Base-by-base conservation (phyloP, 2,888 invertebrate genomes). In the Drosophila anomelani region DNA sequence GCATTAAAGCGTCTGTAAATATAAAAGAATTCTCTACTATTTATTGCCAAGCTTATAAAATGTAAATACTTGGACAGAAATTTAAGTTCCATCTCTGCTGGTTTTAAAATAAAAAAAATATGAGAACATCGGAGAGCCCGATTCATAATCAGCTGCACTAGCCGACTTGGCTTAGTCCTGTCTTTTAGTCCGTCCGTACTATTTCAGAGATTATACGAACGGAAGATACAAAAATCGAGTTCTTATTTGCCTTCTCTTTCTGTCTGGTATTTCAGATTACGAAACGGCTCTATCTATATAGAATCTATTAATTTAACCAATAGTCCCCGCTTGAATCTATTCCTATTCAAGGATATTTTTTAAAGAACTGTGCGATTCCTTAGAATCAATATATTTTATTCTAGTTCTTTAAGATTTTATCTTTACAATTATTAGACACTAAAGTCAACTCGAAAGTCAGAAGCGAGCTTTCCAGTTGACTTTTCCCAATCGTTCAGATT, bases 401-500 rank as follows among this genome's bases (percentile, higher is more conserved):
- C 0, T 20, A 32, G 2, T 17, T 23, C 8, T 17, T 49, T 5
- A 34, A 32, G 32, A 8, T 13, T 13, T 20, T 7, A 8, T 9
- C n/a, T 4, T 10, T 26, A n/a, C 0, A 1, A 5, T n/a, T 15
- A n/a, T n/a, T n/a, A n/a, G n/a, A n/a, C n/a, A n/a, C n/a, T n/a
- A n/a, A n/a, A n/a, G n/a, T n/a, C n/a, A n/a, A n/a, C n/a, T 5
- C 4, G 26, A 6, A 26, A 6, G 4, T 26, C 7, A 26, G 0
- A 26, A 8, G 3, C 15, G 20, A 4, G 0, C 9, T 13, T 32
- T 15, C 3, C 23, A 61, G 66, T 64, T 51, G 20, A 36, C 64
- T 34, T 64, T 36, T 49, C 20, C 12, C 26, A 36, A 63, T n/a
- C 43, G 4, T 12, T 63, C 64, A 49, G 7, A 61, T 26, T 10